Base-by-base conservation (phyloP, 2,888 invertebrate genomes). In the Athetis lepigone region DNA sequence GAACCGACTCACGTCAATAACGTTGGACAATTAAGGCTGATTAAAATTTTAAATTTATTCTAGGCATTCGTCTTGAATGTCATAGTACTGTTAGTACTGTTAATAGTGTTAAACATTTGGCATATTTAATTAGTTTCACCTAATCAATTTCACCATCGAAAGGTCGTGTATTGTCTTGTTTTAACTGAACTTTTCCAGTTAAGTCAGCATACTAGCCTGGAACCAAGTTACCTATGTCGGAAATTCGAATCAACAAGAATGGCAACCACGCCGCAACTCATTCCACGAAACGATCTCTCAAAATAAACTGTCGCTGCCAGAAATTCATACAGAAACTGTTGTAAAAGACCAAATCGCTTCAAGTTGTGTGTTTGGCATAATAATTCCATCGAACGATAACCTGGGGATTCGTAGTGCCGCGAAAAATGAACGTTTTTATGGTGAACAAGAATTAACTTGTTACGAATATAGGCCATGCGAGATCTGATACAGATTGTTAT, bases 301-400 rank as follows among this genome's bases (percentile, higher is more conserved):
- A 74, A 65, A 74, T 63, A 65, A 59, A 73, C 50, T 36, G 54
- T 63, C 69, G 29, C 39, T 18, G 13, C 21, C 68, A 66, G 68
- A 76, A 63, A 72, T 68, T 67, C 68, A 65, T 75, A 77, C 74
- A 49, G 67, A 64, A 75, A 68, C 71, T 66, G 75, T 72, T 72
- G 74, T 79, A 81, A 81, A 80, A 77, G 72, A 79, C 82, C 79
- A 82, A 85, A 85, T 83, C 77, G 79, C 47, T 71, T 51, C 75
- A 77, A 76, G 66, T 78, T 79, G 75, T 82, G 83, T 78, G 77
- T 81, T 82, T 83, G 82, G 83, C 83, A 85, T 85, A 81, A 84
- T 82, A 84, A 85, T 85, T 80, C 60, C 65, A 62, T 68, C 52
- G 77, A 78, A 80, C 76, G 83, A 78, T 78, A 77, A 77, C 76